Evolutionary conservation across 2,797 vertebrate species (phyloP).

Genomic region (Poliocrania exsul): DNA sequence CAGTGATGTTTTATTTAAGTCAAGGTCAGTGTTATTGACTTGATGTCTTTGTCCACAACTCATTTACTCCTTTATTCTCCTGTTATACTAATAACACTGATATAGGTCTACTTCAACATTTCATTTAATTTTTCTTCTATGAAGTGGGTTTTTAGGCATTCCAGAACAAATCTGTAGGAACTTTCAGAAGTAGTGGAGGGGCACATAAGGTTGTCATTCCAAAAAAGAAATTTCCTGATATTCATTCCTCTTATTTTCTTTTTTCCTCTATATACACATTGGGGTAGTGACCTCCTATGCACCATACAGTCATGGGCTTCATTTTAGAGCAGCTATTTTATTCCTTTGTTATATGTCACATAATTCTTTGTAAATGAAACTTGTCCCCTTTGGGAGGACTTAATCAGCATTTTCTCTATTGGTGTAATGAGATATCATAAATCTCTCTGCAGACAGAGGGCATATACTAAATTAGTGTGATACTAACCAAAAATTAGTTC

Average conservation of each 20-base stretch:
- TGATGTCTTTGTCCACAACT: background rate
- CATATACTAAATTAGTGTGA: conserved; percentile 21
- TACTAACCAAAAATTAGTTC: conserved; percentile 40
- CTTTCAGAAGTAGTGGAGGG: background rate
- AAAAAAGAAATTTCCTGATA: background rate
- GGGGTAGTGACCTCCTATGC: background rate
- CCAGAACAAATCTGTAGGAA: background rate
- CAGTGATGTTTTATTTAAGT: background rate
- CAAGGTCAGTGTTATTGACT: background rate
- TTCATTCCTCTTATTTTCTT: background rate
- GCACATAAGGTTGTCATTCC: background rate
- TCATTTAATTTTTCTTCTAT: background rate
- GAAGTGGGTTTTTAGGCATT: background rate
- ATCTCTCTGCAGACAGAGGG: background rate
- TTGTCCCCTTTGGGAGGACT: background rate
- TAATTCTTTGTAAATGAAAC: background rate
- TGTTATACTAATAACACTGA: background rate
- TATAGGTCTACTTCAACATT: background rate
- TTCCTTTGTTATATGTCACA: background rate
- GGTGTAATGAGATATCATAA: conserved; percentile 27
- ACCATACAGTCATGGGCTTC: background rate
- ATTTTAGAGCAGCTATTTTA: background rate
- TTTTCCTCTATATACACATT: background rate
- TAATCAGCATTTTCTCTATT: conserved; percentile 5
- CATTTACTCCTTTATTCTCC: background rate